Conservation (phyloP, 2,888 invertebrate species). For the Prosapia bicincta region DNA sequence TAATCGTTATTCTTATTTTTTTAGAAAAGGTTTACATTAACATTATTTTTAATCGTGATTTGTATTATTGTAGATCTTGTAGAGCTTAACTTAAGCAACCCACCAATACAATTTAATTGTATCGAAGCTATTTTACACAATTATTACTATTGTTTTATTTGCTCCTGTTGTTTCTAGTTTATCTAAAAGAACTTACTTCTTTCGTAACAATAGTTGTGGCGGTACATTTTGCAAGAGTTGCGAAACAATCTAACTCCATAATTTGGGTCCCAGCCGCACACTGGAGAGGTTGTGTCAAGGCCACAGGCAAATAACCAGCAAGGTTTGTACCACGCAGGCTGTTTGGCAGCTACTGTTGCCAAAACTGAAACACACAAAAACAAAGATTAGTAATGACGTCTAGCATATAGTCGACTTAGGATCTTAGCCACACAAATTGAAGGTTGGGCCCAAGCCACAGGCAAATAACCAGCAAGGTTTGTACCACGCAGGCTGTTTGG, state of each 20-base stretch:
- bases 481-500: conserved; percentile 14
- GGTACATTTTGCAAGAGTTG: conserved; percentile 5
- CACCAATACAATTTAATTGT: no score
- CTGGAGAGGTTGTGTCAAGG: conserved; percentile 11
- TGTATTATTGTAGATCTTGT: no score
- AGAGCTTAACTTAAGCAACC: no score
- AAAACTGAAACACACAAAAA: not conserved
- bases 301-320: conserved; percentile 21
- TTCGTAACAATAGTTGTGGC: conserved; percentile 20
- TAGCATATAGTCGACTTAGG: no score
- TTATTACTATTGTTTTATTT: no score
- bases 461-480: conserved; percentile 19
- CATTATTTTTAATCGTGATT: no score
- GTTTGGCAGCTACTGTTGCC: not conserved
- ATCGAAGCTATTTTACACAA: no score
- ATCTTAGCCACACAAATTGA: conserved; percentile 13
- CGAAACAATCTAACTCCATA: conserved; percentile 12
- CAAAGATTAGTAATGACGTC: no score
- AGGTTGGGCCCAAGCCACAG: conserved; percentile 13
- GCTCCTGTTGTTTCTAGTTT: no score
- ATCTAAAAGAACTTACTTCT: conserved; percentile 16
- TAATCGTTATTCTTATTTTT: no score
- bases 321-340: conserved; percentile 17
- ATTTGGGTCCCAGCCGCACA: conserved; percentile 14
- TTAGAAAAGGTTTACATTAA: no score